Conservation (phyloP, 1,140 invertebrate genomes). For the Drosophila biarmipes region DNA sequence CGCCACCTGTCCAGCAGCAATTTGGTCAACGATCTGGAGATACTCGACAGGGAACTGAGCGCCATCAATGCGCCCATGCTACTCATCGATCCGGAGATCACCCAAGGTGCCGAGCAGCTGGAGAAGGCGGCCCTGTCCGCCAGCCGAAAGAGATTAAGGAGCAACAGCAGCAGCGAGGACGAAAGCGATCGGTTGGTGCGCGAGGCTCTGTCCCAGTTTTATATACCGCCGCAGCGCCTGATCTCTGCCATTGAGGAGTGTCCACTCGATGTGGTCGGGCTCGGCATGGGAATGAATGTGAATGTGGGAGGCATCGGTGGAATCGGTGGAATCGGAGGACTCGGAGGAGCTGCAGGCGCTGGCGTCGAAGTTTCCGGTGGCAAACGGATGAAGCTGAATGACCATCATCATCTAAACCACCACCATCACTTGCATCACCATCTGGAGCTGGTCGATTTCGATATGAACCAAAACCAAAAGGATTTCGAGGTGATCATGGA, state of each 20-base stretch:
- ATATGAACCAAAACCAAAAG: constrained; percentile 84
- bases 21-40: constrained; percentile 78
- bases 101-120: constrained; percentile 82
- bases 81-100: constrained; percentile 80
- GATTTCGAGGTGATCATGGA: constrained; percentile 85
- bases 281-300: constrained; percentile 39
- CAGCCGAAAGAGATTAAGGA: constrained; percentile 81
- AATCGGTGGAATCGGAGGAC: background rate
- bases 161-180: constrained; percentile 85
- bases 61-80: constrained; percentile 84
- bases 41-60: constrained; percentile 81
- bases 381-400: constrained; percentile 54
- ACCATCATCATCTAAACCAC: constrained; percentile 4
- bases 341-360: constrained; percentile 33
- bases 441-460: constrained; percentile 83
- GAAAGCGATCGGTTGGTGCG: constrained; percentile 87
- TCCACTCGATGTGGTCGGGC: constrained; percentile 72
- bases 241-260: constrained; percentile 88
- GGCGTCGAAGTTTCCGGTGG: constrained; percentile 18
- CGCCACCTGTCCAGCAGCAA: constrained; percentile 74
- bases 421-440: constrained; percentile 44
- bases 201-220: constrained; percentile 89
- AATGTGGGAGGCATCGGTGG: constrained; percentile 42
- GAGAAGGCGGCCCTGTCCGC: constrained; percentile 74
- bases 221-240: constrained; percentile 89